A percentile compares a stretch with the other conserved stretches of the same genome.
Conservation (phyloP, 2,113 vertebrate species). For the Saimiri boliviensis region DNA sequence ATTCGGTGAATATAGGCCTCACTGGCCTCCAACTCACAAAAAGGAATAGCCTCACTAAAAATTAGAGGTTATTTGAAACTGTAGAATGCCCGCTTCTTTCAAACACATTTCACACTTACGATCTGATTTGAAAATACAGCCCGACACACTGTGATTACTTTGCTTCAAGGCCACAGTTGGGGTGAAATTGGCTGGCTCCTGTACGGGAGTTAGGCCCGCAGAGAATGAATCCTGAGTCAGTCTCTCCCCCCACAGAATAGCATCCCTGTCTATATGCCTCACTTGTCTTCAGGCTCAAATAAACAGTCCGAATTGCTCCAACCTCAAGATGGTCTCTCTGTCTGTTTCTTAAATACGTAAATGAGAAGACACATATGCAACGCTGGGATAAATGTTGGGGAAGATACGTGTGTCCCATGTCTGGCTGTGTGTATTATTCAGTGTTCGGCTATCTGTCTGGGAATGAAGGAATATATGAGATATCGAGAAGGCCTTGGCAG, state of each 20-base stretch:
- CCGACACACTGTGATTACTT: not conserved
- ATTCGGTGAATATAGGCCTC: constrained; percentile 26
- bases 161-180: not conserved
- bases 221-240: not conserved
- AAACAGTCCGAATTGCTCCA: not conserved
- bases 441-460: not conserved
- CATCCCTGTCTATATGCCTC: not conserved
- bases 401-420: not conserved
- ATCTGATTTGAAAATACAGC: constrained; percentile 2
- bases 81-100: constrained; percentile 14
- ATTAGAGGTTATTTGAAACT: constrained; percentile 23
- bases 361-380: not conserved
- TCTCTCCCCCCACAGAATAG: not conserved
- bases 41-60: constrained; percentile 42
- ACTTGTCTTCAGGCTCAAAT: not conserved
- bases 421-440: not conserved
- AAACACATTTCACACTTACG: not conserved
- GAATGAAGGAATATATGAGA: not conserved
- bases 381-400: not conserved
- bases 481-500: not conserved
- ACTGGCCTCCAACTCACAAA: not conserved
- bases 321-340: not conserved
- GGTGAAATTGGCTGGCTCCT: not conserved
- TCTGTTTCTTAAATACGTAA: not conserved
- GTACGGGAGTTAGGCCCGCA: not conserved